Evolutionary conservation across 2,797 vertebrate genomes (phyloP).

Genomic region (Emys orbicularis): DNA sequence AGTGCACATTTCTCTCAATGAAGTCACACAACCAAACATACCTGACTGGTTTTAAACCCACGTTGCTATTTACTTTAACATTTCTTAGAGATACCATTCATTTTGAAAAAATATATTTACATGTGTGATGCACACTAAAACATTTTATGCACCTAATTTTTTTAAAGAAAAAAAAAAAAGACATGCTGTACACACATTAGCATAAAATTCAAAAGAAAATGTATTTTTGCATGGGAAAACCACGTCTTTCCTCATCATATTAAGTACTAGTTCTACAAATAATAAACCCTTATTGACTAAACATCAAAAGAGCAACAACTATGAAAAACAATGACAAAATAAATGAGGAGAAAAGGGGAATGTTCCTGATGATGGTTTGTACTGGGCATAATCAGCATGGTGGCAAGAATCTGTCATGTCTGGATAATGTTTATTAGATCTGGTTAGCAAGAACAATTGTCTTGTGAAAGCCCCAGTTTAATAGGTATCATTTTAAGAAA

Average conservation of each 20-base stretch:
- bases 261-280: neutral
- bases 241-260: neutral
- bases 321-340: neutral
- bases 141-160: conserved; percentile 38
- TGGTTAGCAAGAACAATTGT: conserved; percentile 22
- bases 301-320: neutral
- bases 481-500: neutral
- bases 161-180: conserved; percentile 18
- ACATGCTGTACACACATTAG: neutral
- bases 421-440: neutral
- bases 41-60: conserved; percentile 31
- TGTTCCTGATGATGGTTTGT: neutral
- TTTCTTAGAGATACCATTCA: conserved; percentile 25
- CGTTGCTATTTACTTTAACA: conserved; percentile 7
- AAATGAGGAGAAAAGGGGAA: conserved; percentile 27
- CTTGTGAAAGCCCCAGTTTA: neutral
- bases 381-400: neutral
- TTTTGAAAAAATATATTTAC: neutral
- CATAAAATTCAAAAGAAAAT: neutral
- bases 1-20: neutral
- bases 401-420: conserved; percentile 19
- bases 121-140: neutral
- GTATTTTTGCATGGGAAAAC: neutral
- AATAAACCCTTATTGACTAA: conserved; percentile 12
- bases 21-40: conserved; percentile 39